These are phyloP conservation scores for Poeciliopsis gracilis DNA, from an alignment of 2,797 vertebrate species.

Conservation along the genomic window DNA sequence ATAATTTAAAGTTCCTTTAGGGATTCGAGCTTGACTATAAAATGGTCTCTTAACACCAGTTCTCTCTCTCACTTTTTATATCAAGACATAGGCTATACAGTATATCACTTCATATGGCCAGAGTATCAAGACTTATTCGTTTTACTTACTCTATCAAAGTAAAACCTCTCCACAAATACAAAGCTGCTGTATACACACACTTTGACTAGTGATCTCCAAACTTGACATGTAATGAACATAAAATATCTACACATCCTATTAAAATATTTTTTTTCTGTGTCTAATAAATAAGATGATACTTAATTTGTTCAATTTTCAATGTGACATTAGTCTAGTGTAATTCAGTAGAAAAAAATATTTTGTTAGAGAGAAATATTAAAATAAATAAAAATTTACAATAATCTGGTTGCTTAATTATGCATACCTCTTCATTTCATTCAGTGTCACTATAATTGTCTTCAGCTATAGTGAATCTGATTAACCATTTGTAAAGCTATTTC, in stretches of 20 bases:
- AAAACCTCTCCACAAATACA: background rate
- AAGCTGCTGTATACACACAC: background rate
- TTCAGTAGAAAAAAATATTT: background rate
- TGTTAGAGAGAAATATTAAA: background rate
- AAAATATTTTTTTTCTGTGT: background rate
- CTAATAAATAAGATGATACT: background rate
- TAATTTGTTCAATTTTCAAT: background rate
- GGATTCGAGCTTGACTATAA: background rate
- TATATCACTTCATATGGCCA: background rate
- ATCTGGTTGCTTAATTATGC: background rate
- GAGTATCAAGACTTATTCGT: background rate
- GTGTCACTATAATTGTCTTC: background rate
- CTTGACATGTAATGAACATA: background rate
- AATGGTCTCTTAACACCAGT: background rate
- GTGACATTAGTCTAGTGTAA: background rate
- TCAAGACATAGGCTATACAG: background rate
- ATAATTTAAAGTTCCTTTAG: background rate
- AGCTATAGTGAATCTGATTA: background rate
- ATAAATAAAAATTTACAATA: background rate
- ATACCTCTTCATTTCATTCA: background rate
- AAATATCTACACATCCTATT: background rate
- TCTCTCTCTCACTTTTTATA: background rate
- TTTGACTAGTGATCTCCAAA: background rate
- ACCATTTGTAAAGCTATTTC: background rate
- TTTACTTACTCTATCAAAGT: background rate